phyloP scores from a whole-genome alignment of 2,113 vertebrate genomes.

The Anolis carolinensis region DNA sequence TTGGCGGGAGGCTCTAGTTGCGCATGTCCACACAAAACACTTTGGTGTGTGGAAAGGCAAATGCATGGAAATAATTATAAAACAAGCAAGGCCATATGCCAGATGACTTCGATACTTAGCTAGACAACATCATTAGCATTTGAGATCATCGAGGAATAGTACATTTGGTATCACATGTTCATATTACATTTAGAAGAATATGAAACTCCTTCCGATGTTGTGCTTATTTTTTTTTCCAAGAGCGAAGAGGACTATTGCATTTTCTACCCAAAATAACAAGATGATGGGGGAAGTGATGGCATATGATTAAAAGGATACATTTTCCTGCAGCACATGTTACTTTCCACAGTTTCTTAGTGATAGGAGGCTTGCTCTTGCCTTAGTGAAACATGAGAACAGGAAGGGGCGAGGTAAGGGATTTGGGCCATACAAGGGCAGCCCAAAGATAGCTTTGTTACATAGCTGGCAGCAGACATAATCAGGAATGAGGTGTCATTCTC shows the following conservation, averaged over 20 bases:
- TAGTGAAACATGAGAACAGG: constrained; percentile 35
- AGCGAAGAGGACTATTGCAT: background rate
- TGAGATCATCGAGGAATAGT: background rate
- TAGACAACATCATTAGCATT: background rate
- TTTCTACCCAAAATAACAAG: background rate
- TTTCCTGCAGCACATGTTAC: constrained; percentile 18
- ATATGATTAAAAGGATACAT: constrained; percentile 12
- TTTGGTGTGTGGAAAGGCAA: background rate
- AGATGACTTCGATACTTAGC: background rate
- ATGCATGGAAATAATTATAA: background rate
- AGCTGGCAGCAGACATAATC: constrained; percentile 23
- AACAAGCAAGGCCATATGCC: too few species aligned
- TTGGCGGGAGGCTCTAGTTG: too few species aligned
- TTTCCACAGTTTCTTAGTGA: constrained; percentile 30
- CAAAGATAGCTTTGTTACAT: constrained; percentile 44
- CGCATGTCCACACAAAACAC: too few species aligned
- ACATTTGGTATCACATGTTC: background rate
- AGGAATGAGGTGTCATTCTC: constrained; percentile 12
- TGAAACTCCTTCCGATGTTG: background rate
- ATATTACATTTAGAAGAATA: background rate
- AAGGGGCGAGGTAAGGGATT: constrained; percentile 26
- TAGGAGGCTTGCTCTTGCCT: constrained; percentile 39
- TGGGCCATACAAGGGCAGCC: constrained; percentile 35
- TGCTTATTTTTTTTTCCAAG: background rate
- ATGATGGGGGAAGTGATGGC: background rate